A percentile compares a stretch with the other conserved stretches of the same genome.
Evolutionary conservation across 2,113 vertebrate species (phyloP).

Genomic region (Trematocara variabile): DNA sequence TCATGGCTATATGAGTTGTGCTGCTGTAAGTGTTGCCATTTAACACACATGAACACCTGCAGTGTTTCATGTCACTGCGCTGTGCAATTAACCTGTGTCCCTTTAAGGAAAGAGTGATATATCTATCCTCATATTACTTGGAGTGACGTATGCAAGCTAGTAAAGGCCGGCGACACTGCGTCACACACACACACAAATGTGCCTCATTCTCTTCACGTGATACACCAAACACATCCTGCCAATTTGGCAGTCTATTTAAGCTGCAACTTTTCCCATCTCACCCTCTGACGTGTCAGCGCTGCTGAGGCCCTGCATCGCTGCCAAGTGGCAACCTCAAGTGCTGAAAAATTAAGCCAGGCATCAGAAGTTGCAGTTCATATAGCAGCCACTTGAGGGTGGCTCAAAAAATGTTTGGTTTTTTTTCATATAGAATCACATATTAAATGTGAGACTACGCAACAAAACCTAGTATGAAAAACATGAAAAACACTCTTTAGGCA

Average conservation of each 20-base stretch:
- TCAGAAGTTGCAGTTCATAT: background rate
- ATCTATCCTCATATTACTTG: background rate
- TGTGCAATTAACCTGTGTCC: background rate
- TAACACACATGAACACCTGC: background rate
- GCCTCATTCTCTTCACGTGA: background rate
- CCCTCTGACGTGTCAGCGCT: background rate
- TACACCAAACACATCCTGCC: background rate
- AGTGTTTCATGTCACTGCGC: background rate
- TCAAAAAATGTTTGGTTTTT: fast-evolving
- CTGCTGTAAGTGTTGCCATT: background rate
- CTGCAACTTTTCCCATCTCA: background rate
- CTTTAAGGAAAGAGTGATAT: background rate
- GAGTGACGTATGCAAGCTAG: background rate
- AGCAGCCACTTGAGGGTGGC: background rate
- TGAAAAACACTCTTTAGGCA: background rate
- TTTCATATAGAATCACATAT: background rate
- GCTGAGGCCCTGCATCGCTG: background rate
- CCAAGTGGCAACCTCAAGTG: background rate
- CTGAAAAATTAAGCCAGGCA: background rate
- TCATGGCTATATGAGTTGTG: background rate
- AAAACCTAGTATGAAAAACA: background rate
- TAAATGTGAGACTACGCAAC: background rate
- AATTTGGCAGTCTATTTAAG: background rate
- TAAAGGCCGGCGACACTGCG: background rate
- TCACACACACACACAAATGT: background rate